Base-by-base conservation (phyloP, 2,113 vertebrate genomes). In the Ifrita kowaldi region DNA sequence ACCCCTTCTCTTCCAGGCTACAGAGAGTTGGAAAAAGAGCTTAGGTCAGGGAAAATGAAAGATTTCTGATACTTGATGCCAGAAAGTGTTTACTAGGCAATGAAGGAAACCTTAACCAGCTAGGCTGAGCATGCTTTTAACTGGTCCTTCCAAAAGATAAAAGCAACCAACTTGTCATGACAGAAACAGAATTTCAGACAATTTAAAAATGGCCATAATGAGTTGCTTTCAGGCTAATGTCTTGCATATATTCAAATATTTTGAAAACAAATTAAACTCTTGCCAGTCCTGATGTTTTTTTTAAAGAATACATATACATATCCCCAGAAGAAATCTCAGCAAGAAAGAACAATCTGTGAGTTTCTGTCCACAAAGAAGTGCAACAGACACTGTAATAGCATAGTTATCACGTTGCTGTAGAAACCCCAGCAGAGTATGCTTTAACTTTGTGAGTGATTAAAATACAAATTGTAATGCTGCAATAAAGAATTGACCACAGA, bases 11-110 rank as follows among this genome's bases (percentile, higher is more conserved):
- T 97, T 92, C 52, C 64, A 92, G 64, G 73, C 63, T 83, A 18
- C 23, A 44, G 62, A 30, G 28, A 41, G 20, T 2, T 20, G 23
- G 16, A 3, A 20, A 32, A 91, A 84, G 44, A 86, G 59, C 80
- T 96, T 92, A 94, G 53, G 44, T 80, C 37, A 64, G 83, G 71
- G 60, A 90, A 95, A 92, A 91, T 41, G 7, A 91, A 94, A 82
- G 44, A 62, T 10, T 78, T 30, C 70, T 77, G n/a, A 39, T 89
- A 84, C 23, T 77, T 30, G n/a, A 57, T 78, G 71, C 53, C 83
- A 89, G 60, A 41, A 93, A 56, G 42, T 60, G 64, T 96, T 90
- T 86, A 78, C n/a, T 65, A 92, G 69, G 76, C 73, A 95, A 78
- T 69, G 46, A 75, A 70, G 37, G 52, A 70, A 89, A 65, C 65